Evolutionary conservation across 2,888 invertebrate species (phyloP).

Genomic region (Ecdyonurus torrentis): DNA sequence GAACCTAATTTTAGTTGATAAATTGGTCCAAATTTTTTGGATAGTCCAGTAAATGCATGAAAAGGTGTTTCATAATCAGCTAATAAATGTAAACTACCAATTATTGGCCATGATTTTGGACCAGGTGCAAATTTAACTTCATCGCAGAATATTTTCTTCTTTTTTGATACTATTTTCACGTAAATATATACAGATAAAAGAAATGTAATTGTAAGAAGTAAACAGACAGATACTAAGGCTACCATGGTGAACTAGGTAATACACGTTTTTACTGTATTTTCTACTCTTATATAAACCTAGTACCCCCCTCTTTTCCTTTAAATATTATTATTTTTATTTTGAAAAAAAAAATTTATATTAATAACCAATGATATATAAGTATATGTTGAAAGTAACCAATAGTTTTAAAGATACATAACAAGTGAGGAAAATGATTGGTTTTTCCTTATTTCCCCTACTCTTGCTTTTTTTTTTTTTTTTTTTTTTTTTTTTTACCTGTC

Average conservation of each 20-base stretch:
- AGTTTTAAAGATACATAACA: neutral
- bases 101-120: constrained; percentile 34
- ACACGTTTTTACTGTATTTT: neutral
- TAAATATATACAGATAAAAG: neutral
- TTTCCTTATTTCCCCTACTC: too few relatives aligned
- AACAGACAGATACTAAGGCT: neutral
- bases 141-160: neutral
- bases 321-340: neutral
- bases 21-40: constrained; percentile 52
- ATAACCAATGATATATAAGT: neutral
- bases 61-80: constrained; percentile 41
- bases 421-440: neutral
- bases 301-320: neutral
- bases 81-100: constrained; percentile 37
- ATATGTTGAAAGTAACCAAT: neutral
- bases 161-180: neutral
- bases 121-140: constrained; percentile 22
- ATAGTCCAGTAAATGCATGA: constrained; percentile 48
- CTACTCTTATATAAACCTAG: neutral
- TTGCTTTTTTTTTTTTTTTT: neutral
- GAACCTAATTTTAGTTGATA: constrained; percentile 50
- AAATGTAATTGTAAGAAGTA: neutral
- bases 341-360: neutral
- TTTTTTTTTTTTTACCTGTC: neutral
- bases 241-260: neutral